Evolutionary conservation across 2,113 vertebrate species (phyloP), one percentile per base, ranked within the genome.

Genomic region (Tauraco erythrolophus): DNA sequence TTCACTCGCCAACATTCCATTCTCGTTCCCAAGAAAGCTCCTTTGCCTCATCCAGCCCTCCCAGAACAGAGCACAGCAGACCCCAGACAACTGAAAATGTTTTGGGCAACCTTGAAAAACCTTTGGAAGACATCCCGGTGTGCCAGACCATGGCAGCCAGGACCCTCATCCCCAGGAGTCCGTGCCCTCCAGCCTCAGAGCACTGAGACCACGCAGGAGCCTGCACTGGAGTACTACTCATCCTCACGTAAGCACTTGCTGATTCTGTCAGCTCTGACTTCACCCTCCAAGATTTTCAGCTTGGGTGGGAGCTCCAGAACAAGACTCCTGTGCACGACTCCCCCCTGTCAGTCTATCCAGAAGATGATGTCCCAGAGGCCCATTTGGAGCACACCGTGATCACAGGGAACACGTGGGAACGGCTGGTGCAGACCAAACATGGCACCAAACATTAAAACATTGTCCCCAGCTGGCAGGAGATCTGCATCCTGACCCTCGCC

Each of bases 181-280:
- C 35, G 62, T 28, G 23, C 35, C 48, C 54, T 91, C 50, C 7
- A 18, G 48, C 21, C 84, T 83, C 56, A 76, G 1, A 76, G 54
- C 64, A 81, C n/a, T 0, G 0, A 75, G 31, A 61, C 16, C 3
- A 15, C 3, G 0, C 25, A 41, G 13, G 28, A 84, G 10, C 24
- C 64, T 66, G 46, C 23, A 33, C 62, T 79, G 41, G 71, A 88
- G 22, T 19, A 16, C 31, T 41, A 35, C 37, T 77, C 46, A 13
- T 4, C 61, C 57, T 37, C 39, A 31, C 5, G 9, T 8, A 57
- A 79, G 37, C 28, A 45, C 16, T 2, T 57, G 50, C 60, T 66
- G 69, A 46, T 5, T 72, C 58, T 41, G 22, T 35, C 51, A 81
- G 31, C 19, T 87, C 51, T 9, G 6, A n/a, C 28, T 48, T 27